These are phyloP conservation scores for Byasa hedistus DNA, from an alignment of 2,888 invertebrate species.

Conservation along the genomic window DNA sequence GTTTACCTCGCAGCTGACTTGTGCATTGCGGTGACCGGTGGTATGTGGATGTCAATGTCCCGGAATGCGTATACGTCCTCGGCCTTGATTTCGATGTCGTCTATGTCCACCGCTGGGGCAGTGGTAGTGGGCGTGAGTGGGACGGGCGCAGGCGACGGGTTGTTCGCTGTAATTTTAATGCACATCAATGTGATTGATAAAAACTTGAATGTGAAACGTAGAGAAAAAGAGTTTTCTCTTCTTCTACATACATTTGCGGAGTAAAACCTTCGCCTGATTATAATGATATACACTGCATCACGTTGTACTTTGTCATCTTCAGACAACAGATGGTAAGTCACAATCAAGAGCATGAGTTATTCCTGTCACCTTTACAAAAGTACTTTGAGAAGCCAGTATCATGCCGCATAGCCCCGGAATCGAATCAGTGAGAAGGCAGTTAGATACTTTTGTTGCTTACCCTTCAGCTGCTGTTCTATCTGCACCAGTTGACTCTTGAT, in stretches of 20 bases:
- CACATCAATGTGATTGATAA: no score
- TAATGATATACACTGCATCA: no score
- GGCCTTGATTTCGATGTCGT: constrained; percentile 76
- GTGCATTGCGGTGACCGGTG: constrained; percentile 64
- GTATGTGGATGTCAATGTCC: constrained; percentile 71
- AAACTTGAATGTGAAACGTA: no score
- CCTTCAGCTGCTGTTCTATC: constrained; percentile 69
- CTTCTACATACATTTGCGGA: no score
- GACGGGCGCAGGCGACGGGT: constrained; percentile 35
- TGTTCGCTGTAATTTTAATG: neutral
- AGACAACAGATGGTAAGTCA: no score
- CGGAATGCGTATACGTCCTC: constrained; percentile 75
- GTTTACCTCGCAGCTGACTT: constrained; percentile 51
- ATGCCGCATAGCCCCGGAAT: no score
- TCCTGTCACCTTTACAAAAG: no score
- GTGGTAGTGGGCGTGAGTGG: constrained; percentile 42
- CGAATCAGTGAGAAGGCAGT: neutral
- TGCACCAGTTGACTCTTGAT: constrained; percentile 73
- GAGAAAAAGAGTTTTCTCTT: no score
- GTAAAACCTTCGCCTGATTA: no score
- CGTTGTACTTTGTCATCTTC: no score
- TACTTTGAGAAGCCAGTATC: no score
- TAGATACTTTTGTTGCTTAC: constrained; percentile 35
- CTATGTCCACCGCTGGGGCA: constrained; percentile 60
- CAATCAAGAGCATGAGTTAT: no score